A percentile compares a stretch with the other conserved stretches of the same genome.
phyloP scores from a whole-genome alignment of 2,888 invertebrate species.

The Scrobipalpa costella region DNA sequence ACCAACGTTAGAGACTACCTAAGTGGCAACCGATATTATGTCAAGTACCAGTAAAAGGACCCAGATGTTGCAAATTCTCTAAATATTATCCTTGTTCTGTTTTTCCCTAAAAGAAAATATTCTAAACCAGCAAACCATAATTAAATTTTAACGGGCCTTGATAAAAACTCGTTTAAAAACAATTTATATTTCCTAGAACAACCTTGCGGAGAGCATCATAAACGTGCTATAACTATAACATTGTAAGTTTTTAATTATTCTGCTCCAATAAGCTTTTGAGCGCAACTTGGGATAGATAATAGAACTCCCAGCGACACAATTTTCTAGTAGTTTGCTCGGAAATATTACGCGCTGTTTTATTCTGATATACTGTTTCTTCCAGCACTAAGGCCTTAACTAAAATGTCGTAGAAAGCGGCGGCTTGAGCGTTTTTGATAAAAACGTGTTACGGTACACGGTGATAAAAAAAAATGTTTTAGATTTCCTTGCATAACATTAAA shows the following conservation, averaged over 20 bases:
- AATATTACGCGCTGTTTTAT: slow-evolving; percentile 14
- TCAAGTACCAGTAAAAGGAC: no score
- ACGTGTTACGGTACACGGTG: no score
- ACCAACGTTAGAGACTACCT: no score
- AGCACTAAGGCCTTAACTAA: not conserved
- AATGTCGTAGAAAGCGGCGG: not conserved
- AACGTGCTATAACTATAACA: not conserved
- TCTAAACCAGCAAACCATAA: no score
- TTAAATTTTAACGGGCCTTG: no score
- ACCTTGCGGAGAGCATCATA: not conserved
- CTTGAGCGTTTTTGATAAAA: no score
- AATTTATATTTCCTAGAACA: not conserved
- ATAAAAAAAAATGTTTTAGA: no score
- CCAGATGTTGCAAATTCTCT: no score
- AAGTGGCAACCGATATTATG: no score
- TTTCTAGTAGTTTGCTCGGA: slow-evolving; percentile 17
- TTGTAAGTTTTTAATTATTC: slow-evolving; percentile 26
- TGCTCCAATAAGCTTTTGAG: slow-evolving; percentile 20
- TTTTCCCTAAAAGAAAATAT: no score
- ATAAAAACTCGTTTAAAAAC: not conserved
- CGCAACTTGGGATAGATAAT: slow-evolving; percentile 15
- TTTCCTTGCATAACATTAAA: no score
- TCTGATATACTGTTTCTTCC: not conserved
- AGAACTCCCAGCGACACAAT: slow-evolving; percentile 10
- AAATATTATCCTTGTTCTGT: no score